Evolutionary conservation across 2,888 invertebrate genomes (phyloP), one percentile per base, ranked within the genome.

Genomic region (Mythimna pallens): DNA sequence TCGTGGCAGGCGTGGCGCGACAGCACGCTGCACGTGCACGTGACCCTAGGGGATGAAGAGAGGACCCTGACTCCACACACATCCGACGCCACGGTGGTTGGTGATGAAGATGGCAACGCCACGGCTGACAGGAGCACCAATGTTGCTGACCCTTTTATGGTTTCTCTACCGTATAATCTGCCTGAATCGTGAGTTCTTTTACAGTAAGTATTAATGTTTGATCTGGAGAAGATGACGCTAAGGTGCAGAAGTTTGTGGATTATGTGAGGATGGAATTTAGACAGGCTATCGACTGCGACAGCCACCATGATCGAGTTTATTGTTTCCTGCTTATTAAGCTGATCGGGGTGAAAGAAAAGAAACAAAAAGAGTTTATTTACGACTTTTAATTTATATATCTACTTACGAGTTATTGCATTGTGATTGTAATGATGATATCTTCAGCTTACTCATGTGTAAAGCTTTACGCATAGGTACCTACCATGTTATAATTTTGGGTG

Each of bases 1-100:
- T 94, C 96, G 82, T 96, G 96, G 96, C 94, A 92, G 84, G 90
- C 94, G 82, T 96, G 96, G 96, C 93, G 96, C 47, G 95, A 94
- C 92, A 91, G 92, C 89, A 94, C 94, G 66, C 92, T 95, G 86
- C 94, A 94, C 91, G 94, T 96, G 87, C 94, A 89, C 89, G 95
- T 96, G 79, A 85, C 92, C 54, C 92, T 96, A 70, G 88, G 82
- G 4, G 92, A 89, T 40, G 91, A 91, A 76, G 83, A 77, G 75
- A 71, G 76, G 67, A 81, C 81, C 73, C 83, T 79, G 76, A 81
- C 89, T 17, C 83, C 86, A 64, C 88, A 79, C 74, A 81, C 70
- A 55, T 89, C 89, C 8, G 91, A 86, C 84, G 88, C 77, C 79
- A 91, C 88, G 52, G 88, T 89, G 73, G 92, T 90, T 22, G 92